A percentile compares a stretch with the other conserved stretches of the same genome.
Conservation (phyloP, 2,797 vertebrate species). For the Podarcis siculus region DNA sequence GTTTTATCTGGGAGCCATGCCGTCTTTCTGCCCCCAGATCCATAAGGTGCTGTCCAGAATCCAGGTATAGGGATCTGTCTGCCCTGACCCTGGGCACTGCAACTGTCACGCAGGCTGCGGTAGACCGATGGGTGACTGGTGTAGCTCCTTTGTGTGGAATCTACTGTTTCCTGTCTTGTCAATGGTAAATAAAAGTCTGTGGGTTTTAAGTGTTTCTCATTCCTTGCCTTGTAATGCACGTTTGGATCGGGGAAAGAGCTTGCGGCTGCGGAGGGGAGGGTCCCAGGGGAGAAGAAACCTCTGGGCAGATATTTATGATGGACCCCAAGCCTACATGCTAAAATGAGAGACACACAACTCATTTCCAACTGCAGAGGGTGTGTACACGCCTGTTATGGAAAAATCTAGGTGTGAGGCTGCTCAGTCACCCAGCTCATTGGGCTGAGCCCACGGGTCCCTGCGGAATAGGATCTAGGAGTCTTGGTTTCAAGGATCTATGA, state of each 20-base stretch:
- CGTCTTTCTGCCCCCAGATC: not conserved
- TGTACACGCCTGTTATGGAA: too few species aligned
- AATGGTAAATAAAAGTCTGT: not conserved
- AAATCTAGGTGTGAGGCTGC: too few species aligned
- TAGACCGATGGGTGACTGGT: fast-evolving
- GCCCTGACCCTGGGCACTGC: too few species aligned
- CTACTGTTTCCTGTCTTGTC: not conserved
- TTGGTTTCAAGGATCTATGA: too few species aligned
- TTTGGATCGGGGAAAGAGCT: not conserved
- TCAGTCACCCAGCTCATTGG: too few species aligned
- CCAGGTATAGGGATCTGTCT: not conserved
- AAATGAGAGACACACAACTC: not conserved
- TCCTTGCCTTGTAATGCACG: too few species aligned
- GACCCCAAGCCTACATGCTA: not conserved
- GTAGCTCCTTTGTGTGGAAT: not conserved
- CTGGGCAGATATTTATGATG: too few species aligned
- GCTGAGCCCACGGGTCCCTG: too few species aligned
- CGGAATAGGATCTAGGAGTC: too few species aligned
- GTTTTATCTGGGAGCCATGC: not conserved
- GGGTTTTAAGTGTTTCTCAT: not conserved
- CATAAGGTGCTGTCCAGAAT: not conserved
- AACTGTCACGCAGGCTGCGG: not conserved
- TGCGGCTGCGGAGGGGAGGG: not conserved
- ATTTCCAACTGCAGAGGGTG: too few species aligned
- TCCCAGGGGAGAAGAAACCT: not conserved